Evolutionary conservation across 1,140 invertebrate species (phyloP), one percentile per base, ranked within the genome.

Genomic region (Drosophila repleta): DNA sequence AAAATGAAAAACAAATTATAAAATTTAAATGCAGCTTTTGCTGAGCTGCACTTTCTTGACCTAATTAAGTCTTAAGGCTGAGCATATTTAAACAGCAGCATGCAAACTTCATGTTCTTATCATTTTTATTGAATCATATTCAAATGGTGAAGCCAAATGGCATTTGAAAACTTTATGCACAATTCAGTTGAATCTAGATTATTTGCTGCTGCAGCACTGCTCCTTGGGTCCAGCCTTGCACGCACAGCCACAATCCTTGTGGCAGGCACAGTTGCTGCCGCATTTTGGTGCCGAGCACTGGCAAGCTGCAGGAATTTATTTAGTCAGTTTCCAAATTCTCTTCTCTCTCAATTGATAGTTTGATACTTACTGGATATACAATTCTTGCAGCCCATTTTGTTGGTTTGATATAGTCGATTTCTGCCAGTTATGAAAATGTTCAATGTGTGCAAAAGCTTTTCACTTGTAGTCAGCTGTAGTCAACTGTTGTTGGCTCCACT

Each of bases 191-290:
- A 41, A 51, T 51, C n/a, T 17, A 29, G 26, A 48, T 41, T 55
- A 83, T 71, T 87, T 85, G 35, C 26, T 73, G 57, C 74, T 78
- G 74, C 82, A 87, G 52, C 82, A 87, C 58, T 87, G 74, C 57
- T 78, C 81, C 77, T 87, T 87, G 56, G 81, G 70, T 55, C 77
- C 82, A 29, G 46, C 72, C 60, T 87, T 81, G 74, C 81, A 85
- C 15, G 78, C 81, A 26, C 82, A 85, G 1, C 72, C 24, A 56
- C 82, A 85, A 15, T 85, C 81, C 43, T 70, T 81, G 45, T 64
- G 41, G 77, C 82, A 85, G 70, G 70, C 64, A 57, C 81, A 85
- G 15, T 74, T 80, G 74, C 63, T 71, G 13, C 82, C 82, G 32
- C 82, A 85, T 46, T 80, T 78, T 39, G 65, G 55, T 39, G 48